phyloP scores from a whole-genome alignment of 2,888 invertebrate species.

The Hermaeophaga mercurialis region DNA sequence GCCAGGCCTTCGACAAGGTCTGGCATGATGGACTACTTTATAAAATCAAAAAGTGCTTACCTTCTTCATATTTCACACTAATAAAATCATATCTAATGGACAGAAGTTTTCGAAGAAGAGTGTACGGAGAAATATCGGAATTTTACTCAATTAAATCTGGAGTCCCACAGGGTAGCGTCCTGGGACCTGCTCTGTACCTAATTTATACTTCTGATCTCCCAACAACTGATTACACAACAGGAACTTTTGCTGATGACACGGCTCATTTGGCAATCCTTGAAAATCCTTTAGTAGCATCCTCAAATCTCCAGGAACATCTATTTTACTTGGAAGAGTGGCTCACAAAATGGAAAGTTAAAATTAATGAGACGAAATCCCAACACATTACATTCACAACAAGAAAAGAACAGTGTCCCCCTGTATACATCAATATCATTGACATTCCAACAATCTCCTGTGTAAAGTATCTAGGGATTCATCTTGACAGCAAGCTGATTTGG shows the following conservation, averaged over 20 bases:
- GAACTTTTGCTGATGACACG: neutral
- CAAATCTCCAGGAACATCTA: too few species aligned
- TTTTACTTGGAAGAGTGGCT: neutral
- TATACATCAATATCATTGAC: too few species aligned
- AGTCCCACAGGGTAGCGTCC: too few species aligned
- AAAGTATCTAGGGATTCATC: neutral
- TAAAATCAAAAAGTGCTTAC: too few species aligned
- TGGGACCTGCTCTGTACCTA: neutral
- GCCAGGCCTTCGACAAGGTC: too few species aligned
- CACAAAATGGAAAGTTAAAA: neutral
- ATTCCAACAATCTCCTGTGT: too few species aligned
- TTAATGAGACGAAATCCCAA: slow-evolving; percentile 2
- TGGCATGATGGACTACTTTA: too few species aligned
- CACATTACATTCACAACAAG: neutral
- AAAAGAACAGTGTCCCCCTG: neutral
- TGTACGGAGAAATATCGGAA: too few species aligned
- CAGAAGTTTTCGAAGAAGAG: too few species aligned
- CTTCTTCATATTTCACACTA: too few species aligned
- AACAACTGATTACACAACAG: neutral
- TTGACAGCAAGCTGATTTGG: neutral
- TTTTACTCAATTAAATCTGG: neutral
- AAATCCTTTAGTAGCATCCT: neutral
- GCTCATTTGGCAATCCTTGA: neutral
- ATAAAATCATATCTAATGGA: too few species aligned
- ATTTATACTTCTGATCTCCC: neutral